Evolutionary conservation across 2,888 invertebrate genomes (phyloP).

Genomic region (Chloroclystis v-ata): DNA sequence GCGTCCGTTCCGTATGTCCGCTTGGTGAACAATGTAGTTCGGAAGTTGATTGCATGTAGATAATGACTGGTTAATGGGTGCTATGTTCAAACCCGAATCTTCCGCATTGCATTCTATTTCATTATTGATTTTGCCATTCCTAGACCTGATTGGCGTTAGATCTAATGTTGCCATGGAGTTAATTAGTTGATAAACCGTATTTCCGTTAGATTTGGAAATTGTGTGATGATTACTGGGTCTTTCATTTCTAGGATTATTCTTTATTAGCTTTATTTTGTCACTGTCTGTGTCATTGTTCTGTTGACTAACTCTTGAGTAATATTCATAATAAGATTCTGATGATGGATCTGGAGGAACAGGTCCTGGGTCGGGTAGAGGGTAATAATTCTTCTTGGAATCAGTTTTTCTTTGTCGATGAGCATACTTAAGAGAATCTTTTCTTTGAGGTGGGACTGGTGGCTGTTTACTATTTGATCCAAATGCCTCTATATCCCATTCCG

Average conservation of each 20-base stretch:
- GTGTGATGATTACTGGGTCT: conserved; percentile 35
- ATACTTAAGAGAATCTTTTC: conserved; percentile 74
- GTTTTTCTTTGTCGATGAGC: conserved; percentile 71
- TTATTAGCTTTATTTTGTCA: conserved; percentile 65
- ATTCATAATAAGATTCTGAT: conserved; percentile 73
- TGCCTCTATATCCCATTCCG: conserved; percentile 78
- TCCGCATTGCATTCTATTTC: conserved; percentile 62
- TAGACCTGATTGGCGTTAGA: conserved; percentile 60
- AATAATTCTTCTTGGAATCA: conserved; percentile 64
- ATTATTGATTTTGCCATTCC: conserved; percentile 54
- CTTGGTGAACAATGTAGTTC: conserved; percentile 60
- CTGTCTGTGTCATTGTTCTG: conserved; percentile 73
- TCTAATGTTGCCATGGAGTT: conserved; percentile 73
- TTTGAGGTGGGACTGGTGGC: conserved; percentile 63
- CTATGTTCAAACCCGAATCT: conserved; percentile 71
- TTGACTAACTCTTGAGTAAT: conserved; percentile 73
- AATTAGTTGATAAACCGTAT: conserved; percentile 66
- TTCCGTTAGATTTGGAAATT: conserved; percentile 39
- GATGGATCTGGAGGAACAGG: conserved; percentile 68
- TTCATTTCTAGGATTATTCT: conserved; percentile 57
- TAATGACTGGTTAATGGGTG: conserved; percentile 65
- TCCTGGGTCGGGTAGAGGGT: conserved; percentile 68
- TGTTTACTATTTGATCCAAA: conserved; percentile 58
- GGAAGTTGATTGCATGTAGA: conserved; percentile 70
- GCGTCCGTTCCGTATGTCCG: conserved; percentile 63